Base-by-base conservation (phyloP, 2,888 invertebrate genomes). In the Apotomis betuletana region DNA sequence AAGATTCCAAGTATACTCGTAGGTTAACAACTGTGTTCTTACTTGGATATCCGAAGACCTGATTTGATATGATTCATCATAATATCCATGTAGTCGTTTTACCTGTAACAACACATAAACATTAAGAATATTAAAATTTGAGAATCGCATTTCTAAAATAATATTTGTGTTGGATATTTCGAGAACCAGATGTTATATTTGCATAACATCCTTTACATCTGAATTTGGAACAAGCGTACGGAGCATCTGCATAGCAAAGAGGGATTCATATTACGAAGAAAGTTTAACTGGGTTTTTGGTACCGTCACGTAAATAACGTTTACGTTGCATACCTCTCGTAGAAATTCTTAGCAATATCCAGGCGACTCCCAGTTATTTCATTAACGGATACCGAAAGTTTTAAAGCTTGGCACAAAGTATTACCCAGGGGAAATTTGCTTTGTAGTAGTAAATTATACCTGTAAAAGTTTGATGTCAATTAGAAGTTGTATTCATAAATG, bases 201-300 rank as follows among this genome's bases (percentile, higher is more conserved):
- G 75, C 75, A 78, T 80, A 85, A 27, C 27, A 27, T 27, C 27
- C 1, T 27, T 2, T 84, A 82, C 79, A 85, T 88, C 86, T 84
- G 83, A 83, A 87, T 87, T 84, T 85, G 77, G 79, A 70, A 76
- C 79, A 77, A 74, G 80, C 77, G 85, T 83, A 75, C 81, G 80
- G 85, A 80, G 79, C 86, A 83, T 84, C 83, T 83, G 82, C 78
- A 82, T 80, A 80, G 79, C 81, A 80, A 79, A 78, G 75, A 76
- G 77, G 76, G 78, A 76, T 81, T 75, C 74, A 74, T 80, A 70
- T 77, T 76, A 74, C 74, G 76, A 75, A 79, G 77, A 78, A 79
- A 81, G 79, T 83, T 81, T 80, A 78, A 79, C 77, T 75, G 79
- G 74, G 71, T 75, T 77, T 77, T 78, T 69, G 76, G 73, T 74